These are phyloP conservation scores for Stegophylla sp. DNA, from an alignment of 2,888 invertebrate genomes.

Conservation along the genomic window DNA sequence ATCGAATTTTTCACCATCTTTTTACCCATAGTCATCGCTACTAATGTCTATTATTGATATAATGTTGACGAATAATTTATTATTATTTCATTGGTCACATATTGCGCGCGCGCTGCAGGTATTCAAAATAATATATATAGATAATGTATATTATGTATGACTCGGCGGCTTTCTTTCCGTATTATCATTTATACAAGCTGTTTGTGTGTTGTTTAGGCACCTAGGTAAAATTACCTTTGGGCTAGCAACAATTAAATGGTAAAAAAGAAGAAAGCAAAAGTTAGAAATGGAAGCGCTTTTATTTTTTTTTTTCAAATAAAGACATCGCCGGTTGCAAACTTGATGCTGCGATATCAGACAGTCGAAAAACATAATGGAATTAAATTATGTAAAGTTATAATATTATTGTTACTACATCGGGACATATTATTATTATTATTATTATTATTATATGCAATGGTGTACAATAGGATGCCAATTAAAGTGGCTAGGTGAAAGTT, in stretches of 20 bases:
- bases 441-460: too few relatives aligned
- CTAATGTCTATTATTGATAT: constrained; percentile 30
- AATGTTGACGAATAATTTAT: too few relatives aligned
- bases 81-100: constrained; percentile 17
- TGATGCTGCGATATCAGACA: neutral
- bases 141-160: neutral
- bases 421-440: too few relatives aligned
- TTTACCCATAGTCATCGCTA: constrained; percentile 38
- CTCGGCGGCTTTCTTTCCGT: constrained; percentile 20
- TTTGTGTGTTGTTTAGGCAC: neutral
- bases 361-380: constrained; percentile 26
- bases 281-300: constrained; percentile 10
- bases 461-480: constrained; percentile 57
- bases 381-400: constrained; percentile 59
- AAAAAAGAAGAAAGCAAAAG: neutral
- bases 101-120: neutral
- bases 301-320: neutral
- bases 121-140: neutral
- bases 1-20: constrained; percentile 25
- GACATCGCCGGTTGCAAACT: neutral
- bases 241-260: neutral
- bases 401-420: constrained; percentile 21
- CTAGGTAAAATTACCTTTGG: constrained; percentile 27
- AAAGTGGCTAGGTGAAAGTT: constrained; percentile 52
- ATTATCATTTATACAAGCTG: neutral